A percentile compares a stretch with the other conserved stretches of the same genome.
Conservation (phyloP, 1,140 invertebrate genomes). For the Brachionus rubens region DNA sequence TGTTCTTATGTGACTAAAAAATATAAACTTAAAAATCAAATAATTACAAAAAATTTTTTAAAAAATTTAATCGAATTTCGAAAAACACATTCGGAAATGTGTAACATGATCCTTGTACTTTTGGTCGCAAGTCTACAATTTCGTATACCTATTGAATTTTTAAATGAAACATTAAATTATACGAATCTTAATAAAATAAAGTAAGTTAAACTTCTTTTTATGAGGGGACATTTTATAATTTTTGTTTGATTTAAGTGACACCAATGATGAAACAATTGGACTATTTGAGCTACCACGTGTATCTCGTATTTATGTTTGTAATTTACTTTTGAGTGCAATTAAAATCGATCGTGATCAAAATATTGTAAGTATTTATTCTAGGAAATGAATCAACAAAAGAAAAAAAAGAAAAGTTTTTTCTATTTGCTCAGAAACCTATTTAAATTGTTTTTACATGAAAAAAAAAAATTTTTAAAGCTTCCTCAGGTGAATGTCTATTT, state of each 20-base stretch:
- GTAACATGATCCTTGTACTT: conserved; percentile 57
- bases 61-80: conserved; percentile 26
- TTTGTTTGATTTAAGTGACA: conserved; percentile 47
- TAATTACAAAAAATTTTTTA: not conserved
- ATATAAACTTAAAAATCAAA: conserved; percentile 7
- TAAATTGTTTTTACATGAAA: too few relatives aligned
- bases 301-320: conserved; percentile 52
- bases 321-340: conserved; percentile 54
- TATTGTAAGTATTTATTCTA: conserved; percentile 52
- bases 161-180: conserved; percentile 54
- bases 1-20: conserved; percentile 51
- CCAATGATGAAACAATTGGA: conserved; percentile 54
- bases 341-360: conserved; percentile 57
- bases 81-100: conserved; percentile 49
- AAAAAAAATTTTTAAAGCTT: too few relatives aligned
- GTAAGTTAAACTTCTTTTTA: conserved; percentile 49
- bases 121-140: conserved; percentile 58
- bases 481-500: too few relatives aligned
- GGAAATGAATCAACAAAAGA: too few relatives aligned
- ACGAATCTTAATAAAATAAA: conserved; percentile 54
- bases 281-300: conserved; percentile 54
- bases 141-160: conserved; percentile 54
- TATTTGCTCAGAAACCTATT: too few relatives aligned
- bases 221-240: conserved; percentile 46
- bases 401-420: too few relatives aligned